Evolutionary conservation across 1,140 invertebrate genomes (phyloP).

Genomic region (Schlechtendalia chinensis): DNA sequence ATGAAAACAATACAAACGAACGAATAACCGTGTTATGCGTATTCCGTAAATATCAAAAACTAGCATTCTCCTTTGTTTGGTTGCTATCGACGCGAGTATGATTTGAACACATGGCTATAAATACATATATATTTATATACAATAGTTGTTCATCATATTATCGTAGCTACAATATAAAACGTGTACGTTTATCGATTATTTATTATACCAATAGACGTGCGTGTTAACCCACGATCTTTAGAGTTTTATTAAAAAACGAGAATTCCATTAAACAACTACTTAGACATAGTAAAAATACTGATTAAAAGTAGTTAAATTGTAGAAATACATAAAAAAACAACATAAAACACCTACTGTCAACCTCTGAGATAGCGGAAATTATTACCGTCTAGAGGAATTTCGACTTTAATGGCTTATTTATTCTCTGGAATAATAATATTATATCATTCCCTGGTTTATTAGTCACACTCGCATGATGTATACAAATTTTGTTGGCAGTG

Average conservation of each 20-base stretch:
- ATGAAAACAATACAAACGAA: slow-evolving; percentile 19
- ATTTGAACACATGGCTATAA: neutral
- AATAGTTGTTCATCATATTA: neutral
- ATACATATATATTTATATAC: neutral
- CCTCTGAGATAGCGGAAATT: slow-evolving; percentile 1
- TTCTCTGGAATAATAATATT: neutral
- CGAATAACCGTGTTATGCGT: neutral
- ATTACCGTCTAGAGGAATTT: slow-evolving; percentile 4
- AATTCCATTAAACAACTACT: slow-evolving; percentile 1
- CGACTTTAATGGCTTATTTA: slow-evolving; percentile 9
- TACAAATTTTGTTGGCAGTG: no score
- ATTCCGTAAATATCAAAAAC: neutral
- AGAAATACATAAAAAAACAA: slow-evolving; percentile 10
- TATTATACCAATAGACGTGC: neutral
- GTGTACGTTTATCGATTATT: neutral
- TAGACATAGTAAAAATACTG: neutral
- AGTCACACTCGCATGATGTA: neutral
- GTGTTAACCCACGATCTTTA: neutral
- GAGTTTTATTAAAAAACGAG: slow-evolving; percentile 2
- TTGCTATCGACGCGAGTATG: neutral
- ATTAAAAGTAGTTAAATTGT: neutral
- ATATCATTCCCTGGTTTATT: slow-evolving; percentile 18
- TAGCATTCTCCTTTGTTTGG: neutral
- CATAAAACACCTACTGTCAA: slow-evolving; percentile 33
- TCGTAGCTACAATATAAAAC: neutral